Conservation (phyloP, 2,113 vertebrate species). For the Heterotilapia buettikoferi region DNA sequence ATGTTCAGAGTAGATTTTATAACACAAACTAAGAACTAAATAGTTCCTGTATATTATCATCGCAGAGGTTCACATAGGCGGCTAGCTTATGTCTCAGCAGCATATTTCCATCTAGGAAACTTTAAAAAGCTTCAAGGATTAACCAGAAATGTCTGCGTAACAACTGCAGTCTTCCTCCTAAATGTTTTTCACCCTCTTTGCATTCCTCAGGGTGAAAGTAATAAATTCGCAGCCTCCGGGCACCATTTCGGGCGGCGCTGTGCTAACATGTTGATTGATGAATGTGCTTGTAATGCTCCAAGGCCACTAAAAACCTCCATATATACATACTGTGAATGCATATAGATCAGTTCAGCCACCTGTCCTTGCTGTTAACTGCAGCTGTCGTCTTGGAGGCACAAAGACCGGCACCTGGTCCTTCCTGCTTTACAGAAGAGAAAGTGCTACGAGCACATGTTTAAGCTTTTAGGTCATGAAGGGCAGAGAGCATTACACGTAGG, state of each 20-base stretch:
- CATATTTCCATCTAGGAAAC: neutral
- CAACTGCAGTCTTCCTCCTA: neutral
- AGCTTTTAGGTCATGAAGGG: neutral
- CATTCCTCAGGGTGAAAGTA: conserved; percentile 5
- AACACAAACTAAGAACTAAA: neutral
- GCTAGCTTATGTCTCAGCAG: neutral
- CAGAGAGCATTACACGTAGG: neutral
- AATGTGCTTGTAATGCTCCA: neutral
- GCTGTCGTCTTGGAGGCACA: conserved; percentile 10
- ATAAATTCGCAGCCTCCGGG: neutral
- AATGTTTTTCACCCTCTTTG: neutral
- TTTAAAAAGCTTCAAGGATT: neutral
- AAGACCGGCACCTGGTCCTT: conserved; percentile 27
- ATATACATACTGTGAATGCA: neutral
- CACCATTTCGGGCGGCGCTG: neutral
- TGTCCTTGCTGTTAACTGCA: conserved; percentile 1
- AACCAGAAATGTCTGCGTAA: neutral
- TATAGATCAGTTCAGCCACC: neutral
- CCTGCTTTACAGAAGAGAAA: neutral
- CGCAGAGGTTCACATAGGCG: neutral
- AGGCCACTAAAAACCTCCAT: neutral
- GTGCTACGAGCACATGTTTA: neutral
- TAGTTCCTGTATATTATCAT: neutral
- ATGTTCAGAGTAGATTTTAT: neutral
- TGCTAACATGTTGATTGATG: conserved; percentile 3